Base-by-base conservation (phyloP, 1,140 invertebrate genomes). In the Orussus abietinus region DNA sequence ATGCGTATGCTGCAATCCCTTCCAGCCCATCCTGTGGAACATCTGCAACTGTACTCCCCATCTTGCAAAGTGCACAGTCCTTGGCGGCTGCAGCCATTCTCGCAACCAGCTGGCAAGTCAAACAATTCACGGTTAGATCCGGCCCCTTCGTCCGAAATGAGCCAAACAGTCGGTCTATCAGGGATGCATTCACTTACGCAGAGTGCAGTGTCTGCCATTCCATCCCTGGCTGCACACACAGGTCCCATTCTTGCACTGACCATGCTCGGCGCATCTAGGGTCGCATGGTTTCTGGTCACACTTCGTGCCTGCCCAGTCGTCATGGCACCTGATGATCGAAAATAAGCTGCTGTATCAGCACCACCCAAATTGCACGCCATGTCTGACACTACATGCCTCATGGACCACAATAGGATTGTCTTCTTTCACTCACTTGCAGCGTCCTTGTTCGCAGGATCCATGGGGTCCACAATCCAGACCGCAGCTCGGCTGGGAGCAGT, bases 171-270 rank as follows among this genome's bases (percentile, higher is more conserved):
- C n/a, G n/a, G n/a, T n/a, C n/a, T n/a, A n/a, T n/a, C n/a, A n/a
- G n/a, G n/a, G n/a, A n/a, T n/a, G n/a, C n/a, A 29, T 30, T 39
- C 57, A 83, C 88, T 88, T 81, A 97, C 94, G 88, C 55, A 97
- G 69, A 20, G 92, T 95, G 73, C 95, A 98, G 62, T 96, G 92
- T 57, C 86, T 82, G 47, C 95, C 95, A 74, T 97, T 98, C 94
- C 94, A 98, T 39, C 96, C 96, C 69, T 92, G 88, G 12, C 88
- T 86, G 69, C 96, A 98, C 29, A 94, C 85, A 68, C 96, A 99
- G 15, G 91, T 96, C 20, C 96, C 96, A 69, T 98, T 97, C 62
- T 90, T 86, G 72, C 96, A 99, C 66, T 93, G 89, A 0, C 96
- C 96, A 59, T 94, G 91, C 53, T 94, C 90, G n/a, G 84, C 82